Base-by-base conservation (phyloP, 2,797 vertebrate species). In the Oreochromis mossambicus region DNA sequence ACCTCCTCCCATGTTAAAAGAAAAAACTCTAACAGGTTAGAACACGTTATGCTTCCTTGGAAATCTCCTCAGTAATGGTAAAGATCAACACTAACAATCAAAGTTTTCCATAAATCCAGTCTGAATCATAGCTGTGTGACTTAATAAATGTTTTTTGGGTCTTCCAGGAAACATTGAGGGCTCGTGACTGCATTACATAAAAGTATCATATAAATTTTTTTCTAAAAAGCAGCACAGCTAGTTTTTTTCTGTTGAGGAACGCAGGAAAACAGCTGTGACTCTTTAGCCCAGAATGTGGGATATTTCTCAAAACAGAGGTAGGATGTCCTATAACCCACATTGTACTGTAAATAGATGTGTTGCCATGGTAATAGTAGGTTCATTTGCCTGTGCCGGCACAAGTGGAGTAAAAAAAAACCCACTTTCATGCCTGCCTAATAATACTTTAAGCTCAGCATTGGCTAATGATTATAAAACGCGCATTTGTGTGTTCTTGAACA, bases 261-360 rank as follows among this genome's bases (percentile, higher is more conserved):
- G 10, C 10, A 19, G 10, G 15, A 48, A 46, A 56, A 77, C 38
- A 36, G 17, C 51, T 61, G 54, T 85, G 79, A 82, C 68, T 77
- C 48, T 79, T 75, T 34, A 80, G 77, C 56, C 26, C 52, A 36
- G 29, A 58, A 76, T 83, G 76, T 81, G 15, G 66, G 50, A 77
- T 91, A 54, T 83, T 86, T 87, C 55, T 75, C 68, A 83, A 77
- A 66, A 82, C 29, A 21, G 56, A 84, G 76, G 86, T 78, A 79
- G 32, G 79, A 81, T 79, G 87, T 83, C 50, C 79, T 81, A 13
- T 66, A 81, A 77, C 87, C 78, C 80, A 91, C 89, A 80, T n/a
- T 83, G 81, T 78, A 83, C 88, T 93, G 88, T 92, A 92, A 94
- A 93, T 92, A 94, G 88, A 90, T 61, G 38, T 29, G 93, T 94